phyloP scores from a whole-genome alignment of 1,140 invertebrate genomes.

The Cydia amplana region DNA sequence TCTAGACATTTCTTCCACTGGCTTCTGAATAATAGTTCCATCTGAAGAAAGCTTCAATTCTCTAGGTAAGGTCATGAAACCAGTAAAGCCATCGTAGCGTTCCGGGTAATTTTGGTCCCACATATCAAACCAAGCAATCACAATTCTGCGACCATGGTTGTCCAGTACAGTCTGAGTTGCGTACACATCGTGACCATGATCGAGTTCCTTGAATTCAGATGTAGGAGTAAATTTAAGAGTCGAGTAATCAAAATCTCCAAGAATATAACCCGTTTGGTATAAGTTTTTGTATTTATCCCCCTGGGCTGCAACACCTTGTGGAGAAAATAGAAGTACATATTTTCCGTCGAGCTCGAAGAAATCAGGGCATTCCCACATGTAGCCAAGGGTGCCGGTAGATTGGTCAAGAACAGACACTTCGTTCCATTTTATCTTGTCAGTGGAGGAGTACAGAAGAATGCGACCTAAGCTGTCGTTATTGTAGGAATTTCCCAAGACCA shows the following conservation, averaged over 20 bases:
- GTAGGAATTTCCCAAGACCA: constrained; percentile 68
- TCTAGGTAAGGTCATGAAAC: constrained; percentile 62
- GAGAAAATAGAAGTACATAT: constrained; percentile 67
- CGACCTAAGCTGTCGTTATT: constrained; percentile 55
- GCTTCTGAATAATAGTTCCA: constrained; percentile 54
- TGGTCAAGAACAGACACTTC: constrained; percentile 54
- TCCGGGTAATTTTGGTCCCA: constrained; percentile 68
- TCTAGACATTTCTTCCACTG: constrained; percentile 47
- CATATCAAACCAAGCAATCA: constrained; percentile 70
- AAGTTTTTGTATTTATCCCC: constrained; percentile 70
- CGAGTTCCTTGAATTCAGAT: constrained; percentile 62
- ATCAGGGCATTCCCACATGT: constrained; percentile 72
- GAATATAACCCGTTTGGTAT: constrained; percentile 68
- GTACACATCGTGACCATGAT: constrained; percentile 73
- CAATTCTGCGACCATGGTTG: constrained; percentile 49
- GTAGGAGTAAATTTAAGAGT: constrained; percentile 51
- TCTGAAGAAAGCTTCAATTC: constrained; percentile 46
- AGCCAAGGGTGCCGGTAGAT: constrained; percentile 62
- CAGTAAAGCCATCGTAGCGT: constrained; percentile 58
- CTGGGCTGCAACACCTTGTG: constrained; percentile 62
- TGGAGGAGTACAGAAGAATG: constrained; percentile 59
- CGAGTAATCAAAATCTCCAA: constrained; percentile 63
- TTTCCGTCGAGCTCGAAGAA: constrained; percentile 63
- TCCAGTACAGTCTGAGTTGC: constrained; percentile 67
- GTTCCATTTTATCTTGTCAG: constrained; percentile 59